Base-by-base conservation (phyloP, 2,113 vertebrate genomes). In the Cheilinus undulatus region DNA sequence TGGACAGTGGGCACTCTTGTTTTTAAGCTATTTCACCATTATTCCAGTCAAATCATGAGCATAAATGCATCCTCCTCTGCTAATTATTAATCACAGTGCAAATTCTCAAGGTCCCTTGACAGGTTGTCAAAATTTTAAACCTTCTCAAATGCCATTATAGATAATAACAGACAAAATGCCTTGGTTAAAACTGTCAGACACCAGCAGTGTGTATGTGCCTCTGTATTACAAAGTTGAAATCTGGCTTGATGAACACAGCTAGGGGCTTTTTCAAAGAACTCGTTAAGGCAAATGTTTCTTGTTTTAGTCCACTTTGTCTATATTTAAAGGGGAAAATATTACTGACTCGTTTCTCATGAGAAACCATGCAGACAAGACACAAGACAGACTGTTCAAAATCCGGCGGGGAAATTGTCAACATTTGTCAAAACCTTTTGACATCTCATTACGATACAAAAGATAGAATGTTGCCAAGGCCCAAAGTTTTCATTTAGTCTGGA, bases 71-170 rank as follows among this genome's bases (percentile, higher is more conserved):
- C 34, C 23, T 54, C 7, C 26, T 52, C 30, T 22, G n/a, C 51
- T 54, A 43, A 59, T 63, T 57, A 23, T 59, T 45, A 63, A 15
- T 56, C 56, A 32, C 34, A 27, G 22, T 49, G n/a, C n/a, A n/a
- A n/a, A n/a, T n/a, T n/a, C n/a, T 11, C 13, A 23, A 45, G 34
- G 28, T 65, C 45, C 9, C 6, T 13, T 0, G 50, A 69, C 59
- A 69, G 23, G 48, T 54, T 45, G 24, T 69, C 65, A 68, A 67
- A 53, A 64, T 45, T 42, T 28, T 45, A 71, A 77, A 82, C 34
- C n/a, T 48, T 50, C 51, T 59, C 19, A 59, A 74, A 75, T 72
- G 49, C 28, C 24, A 34, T 43, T 32, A 32, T 3, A 69, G 22
- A 70, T 73, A 52, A 73, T 73, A 60, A 60, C 12, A 46, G 58